Percentiles rank a stretch among this genome's conserved stretches.
phyloP scores from a whole-genome alignment of 2,888 invertebrate genomes.

The Drosophila birchii region DNA sequence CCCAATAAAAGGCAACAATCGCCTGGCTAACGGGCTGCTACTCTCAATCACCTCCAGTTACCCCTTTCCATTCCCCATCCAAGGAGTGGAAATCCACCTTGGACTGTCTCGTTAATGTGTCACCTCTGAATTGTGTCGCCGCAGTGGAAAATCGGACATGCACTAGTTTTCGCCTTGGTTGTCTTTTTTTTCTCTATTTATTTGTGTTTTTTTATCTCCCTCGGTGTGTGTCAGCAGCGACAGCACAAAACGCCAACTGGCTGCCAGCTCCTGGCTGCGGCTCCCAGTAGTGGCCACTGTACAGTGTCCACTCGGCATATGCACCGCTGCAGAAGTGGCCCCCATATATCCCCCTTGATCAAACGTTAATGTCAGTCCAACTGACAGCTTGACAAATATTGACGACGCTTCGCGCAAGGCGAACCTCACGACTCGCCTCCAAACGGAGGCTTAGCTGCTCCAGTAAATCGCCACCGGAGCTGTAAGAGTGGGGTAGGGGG shows the following conservation, averaged over 20 bases:
- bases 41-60: neutral
- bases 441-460: constrained; percentile 13
- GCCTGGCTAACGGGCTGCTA: constrained; percentile 5
- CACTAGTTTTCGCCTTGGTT: constrained; percentile 66
- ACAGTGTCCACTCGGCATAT: constrained; percentile 36
- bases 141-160: constrained; percentile 68
- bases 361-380: constrained; percentile 83
- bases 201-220: constrained; percentile 36
- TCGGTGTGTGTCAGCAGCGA: constrained; percentile 69
- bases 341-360: constrained; percentile 68
- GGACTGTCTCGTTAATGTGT: constrained; percentile 67
- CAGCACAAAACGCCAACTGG: constrained; percentile 53
- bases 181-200: neutral
- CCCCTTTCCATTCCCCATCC: neutral
- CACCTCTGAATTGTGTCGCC: constrained; percentile 72
- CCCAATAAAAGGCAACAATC: constrained; percentile 50
- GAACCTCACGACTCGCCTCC: constrained; percentile 52
- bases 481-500: constrained; percentile 3
- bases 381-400: constrained; percentile 84
- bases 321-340: constrained; percentile 40
- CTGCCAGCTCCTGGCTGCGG: constrained; percentile 41
- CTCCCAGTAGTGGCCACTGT: constrained; percentile 50
- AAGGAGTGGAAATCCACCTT: constrained; percentile 27
- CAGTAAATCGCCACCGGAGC: constrained; percentile 10
- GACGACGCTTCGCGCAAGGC: constrained; percentile 77